phyloP scores from a whole-genome alignment of 2,888 invertebrate species.

The Amblyteles armatorius region DNA sequence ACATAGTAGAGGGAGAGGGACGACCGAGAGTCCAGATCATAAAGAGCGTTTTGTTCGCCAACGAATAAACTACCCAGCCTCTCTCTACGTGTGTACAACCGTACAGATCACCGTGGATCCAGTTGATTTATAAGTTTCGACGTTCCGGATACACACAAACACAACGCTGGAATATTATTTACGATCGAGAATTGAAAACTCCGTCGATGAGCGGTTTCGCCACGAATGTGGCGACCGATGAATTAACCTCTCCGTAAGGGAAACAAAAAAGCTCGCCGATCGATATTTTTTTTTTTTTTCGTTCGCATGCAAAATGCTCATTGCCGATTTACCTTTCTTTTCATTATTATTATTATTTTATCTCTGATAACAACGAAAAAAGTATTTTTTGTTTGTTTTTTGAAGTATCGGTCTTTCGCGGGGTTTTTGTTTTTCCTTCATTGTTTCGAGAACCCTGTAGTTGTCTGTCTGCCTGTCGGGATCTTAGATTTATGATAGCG shows the following conservation, averaged over 20 bases:
- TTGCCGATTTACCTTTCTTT: neutral
- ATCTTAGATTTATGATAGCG: slow-evolving; percentile 65
- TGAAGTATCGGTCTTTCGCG: slow-evolving; percentile 12
- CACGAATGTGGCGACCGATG: slow-evolving; percentile 36
- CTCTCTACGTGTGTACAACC: slow-evolving; percentile 50
- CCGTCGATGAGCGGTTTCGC: slow-evolving; percentile 56
- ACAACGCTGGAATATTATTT: slow-evolving; percentile 60
- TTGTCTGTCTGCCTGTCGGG: slow-evolving; percentile 47
- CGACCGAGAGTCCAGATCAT: slow-evolving; percentile 63
- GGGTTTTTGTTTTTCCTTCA: slow-evolving; percentile 21
- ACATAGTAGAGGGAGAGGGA: slow-evolving; percentile 66
- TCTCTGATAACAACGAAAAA: slow-evolving; percentile 4
- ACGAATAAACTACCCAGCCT: slow-evolving; percentile 68
- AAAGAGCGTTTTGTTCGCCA: slow-evolving; percentile 75
- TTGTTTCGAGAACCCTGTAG: slow-evolving; percentile 58
- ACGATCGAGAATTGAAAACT: slow-evolving; percentile 67
- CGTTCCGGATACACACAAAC: slow-evolving; percentile 54
- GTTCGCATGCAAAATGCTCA: neutral
- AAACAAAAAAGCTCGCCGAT: neutral
- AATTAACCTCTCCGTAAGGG: neutral
- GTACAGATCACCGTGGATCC: slow-evolving; percentile 68
- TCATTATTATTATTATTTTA: neutral
- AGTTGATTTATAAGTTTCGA: slow-evolving; percentile 68
- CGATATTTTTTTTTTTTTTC: neutral
- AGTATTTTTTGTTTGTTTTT: slow-evolving; percentile 1